Base-by-base conservation (phyloP, 2,113 vertebrate genomes). In the Chlorocebus sabaeus region DNA sequence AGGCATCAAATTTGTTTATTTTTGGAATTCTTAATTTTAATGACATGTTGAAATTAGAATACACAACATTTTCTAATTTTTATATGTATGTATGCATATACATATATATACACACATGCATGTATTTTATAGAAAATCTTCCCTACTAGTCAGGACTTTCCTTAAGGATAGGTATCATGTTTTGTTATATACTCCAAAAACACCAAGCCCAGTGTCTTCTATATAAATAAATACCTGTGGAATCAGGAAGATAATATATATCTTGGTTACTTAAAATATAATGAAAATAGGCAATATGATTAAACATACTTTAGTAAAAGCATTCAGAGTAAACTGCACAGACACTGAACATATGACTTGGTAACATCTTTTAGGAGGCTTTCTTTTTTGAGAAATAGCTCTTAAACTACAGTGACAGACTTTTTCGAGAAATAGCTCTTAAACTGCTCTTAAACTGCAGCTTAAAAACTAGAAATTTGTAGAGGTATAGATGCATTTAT, bases 191-290 rank as follows among this genome's bases (percentile, higher is more conserved):
- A 68, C 10, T 95, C 22, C 91, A 81, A 96, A 95, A 95, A 68
- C 32, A 59, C 43, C 17, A 79, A 92, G 64, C 68, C 8, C 32
- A 80, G 43, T 48, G 23, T 17, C 59, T 57, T 84, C 25, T 83
- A 68, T 83, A 43, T 80, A 92, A 91, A 92, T 59, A 96, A 76
- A 80, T 55, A 76, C 14, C 10, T 32, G 6, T 76, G 76, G 70
- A 80, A 83, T 84, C 14, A 76, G 75, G 67, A 67, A 92, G 83
- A 64, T 57, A 94, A 89, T 81, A 64, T 12, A 85, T 18, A 70
- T 95, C 40, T 90, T 89, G n/a, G 17, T 89, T 86, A 75, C 43
- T 90, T 95, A 7, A 95, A 96, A 78, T 76, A 45, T 76, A 88
- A 75, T 89, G 48, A 81, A 93, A 88, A 70, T 94, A 43, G 78